phyloP scores from a whole-genome alignment of 2,888 invertebrate species.

The Stenurella melanura region DNA sequence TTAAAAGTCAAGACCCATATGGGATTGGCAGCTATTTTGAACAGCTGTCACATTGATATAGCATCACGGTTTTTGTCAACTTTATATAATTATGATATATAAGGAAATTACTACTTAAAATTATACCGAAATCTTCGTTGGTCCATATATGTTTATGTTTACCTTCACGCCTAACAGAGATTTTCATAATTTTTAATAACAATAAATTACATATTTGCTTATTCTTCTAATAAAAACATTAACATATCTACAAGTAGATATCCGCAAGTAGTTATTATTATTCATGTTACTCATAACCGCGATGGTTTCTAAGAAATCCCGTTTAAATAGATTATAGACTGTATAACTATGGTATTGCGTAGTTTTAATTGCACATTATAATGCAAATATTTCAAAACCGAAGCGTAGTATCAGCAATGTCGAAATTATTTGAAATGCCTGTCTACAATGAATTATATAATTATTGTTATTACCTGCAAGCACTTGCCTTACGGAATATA shows the following conservation, averaged over 20 bases:
- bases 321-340: neutral
- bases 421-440: constrained; percentile 17
- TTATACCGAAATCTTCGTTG: too few relatives aligned
- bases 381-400: constrained; percentile 19
- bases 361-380: constrained; percentile 18
- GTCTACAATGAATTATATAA: constrained; percentile 27
- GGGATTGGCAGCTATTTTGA: too few relatives aligned
- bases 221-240: neutral
- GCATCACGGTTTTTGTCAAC: too few relatives aligned
- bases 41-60: too few relatives aligned
- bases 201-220: neutral
- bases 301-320: constrained; percentile 13
- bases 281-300: neutral
- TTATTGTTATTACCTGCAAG: constrained; percentile 7
- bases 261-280: neutral
- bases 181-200: neutral
- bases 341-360: constrained; percentile 9
- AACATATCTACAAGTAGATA: neutral
- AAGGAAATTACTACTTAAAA: too few relatives aligned
- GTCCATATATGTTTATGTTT: too few relatives aligned
- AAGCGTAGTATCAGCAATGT: constrained; percentile 12
- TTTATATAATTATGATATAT: too few relatives aligned
- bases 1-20: too few relatives aligned
- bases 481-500: constrained; percentile 7
- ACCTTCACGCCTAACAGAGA: too few relatives aligned